These are phyloP conservation scores for Luscinia megarhynchos DNA, from an alignment of 2,797 vertebrate species.

Conservation along the genomic window DNA sequence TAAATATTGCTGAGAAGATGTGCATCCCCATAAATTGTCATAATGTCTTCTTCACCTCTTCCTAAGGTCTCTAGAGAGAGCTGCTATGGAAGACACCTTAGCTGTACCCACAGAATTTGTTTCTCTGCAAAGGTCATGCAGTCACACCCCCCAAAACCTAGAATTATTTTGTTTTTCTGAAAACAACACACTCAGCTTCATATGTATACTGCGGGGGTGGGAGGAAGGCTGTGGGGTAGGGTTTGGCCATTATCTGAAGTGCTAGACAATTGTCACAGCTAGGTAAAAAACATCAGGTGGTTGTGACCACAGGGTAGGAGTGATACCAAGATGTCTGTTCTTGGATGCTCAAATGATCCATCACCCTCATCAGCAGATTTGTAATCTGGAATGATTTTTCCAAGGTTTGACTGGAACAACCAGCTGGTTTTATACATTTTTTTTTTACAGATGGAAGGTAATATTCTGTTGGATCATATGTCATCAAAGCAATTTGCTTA, in stretches of 20 bases:
- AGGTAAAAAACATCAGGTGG: neutral
- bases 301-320: neutral
- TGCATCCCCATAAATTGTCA: neutral
- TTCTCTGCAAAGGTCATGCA: neutral
- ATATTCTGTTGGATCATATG: neutral
- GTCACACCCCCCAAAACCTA: neutral
- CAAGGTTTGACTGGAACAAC: neutral
- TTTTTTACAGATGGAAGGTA: neutral
- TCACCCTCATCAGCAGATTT: neutral
- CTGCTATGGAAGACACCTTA: neutral
- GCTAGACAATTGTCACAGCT: neutral
- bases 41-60: neutral
- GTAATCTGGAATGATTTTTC: neutral
- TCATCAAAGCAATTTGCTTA: neutral
- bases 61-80: neutral
- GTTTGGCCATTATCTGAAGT: neutral
- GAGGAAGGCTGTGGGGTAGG: neutral
- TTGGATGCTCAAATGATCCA: neutral
- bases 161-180: neutral
- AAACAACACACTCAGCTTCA: neutral
- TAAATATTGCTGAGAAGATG: neutral
- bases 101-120: neutral
- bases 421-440: neutral
- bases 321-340: neutral
- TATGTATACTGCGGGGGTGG: rapidly evolving